Evolutionary conservation across 2,113 vertebrate genomes (phyloP), one percentile per base, ranked within the genome.

Genomic region (Crypturellus undulatus): DNA sequence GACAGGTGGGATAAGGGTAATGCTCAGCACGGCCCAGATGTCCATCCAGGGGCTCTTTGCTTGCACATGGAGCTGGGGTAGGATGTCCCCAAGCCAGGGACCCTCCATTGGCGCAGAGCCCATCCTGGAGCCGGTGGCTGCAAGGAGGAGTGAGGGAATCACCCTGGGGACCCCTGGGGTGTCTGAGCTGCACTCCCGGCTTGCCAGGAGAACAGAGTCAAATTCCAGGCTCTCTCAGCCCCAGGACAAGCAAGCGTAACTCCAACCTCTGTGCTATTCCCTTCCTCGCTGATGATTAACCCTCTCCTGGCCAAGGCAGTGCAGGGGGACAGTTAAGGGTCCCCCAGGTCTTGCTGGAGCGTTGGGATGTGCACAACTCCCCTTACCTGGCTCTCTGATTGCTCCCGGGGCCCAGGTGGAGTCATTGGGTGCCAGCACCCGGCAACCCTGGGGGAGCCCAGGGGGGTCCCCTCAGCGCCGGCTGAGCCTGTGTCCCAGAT

Each of bases 261-360:
- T 12, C 4, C 19, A 21, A 45, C 43, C 43, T 47, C 32, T 18
- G 30, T 25, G n/a, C 45, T 2, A 0, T 5, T 28, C 76, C 84
- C 42, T 15, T 12, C 52, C 69, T 42, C 26, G 5, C 1, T 3
- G 12, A 30, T 20, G 22, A 2, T 45, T 69, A 59, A 79, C 40
- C 76, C 75, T 8, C 62, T 1, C 42, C 28, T 28, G 72, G 11
- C 64, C 64, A 3, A 59, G 8, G 32, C 56, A 71, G 45, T 47
- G 2, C 2, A 34, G 32, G 19, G 28, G 42, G 13, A 18, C 9
- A 6, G 28, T 2, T 12, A 7, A 7, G 10, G 9, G n/a, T 26
- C 56, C 68, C 22, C 20, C 68, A 5, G 42, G 14, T 26, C 51
- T 10, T 28, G 20, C 34, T 26, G 38, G 21, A 62, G 63, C 58